Evolutionary conservation across 2,888 invertebrate genomes (phyloP), one percentile per base, ranked within the genome.

Genomic region (Meiosimyza decipiens): DNA sequence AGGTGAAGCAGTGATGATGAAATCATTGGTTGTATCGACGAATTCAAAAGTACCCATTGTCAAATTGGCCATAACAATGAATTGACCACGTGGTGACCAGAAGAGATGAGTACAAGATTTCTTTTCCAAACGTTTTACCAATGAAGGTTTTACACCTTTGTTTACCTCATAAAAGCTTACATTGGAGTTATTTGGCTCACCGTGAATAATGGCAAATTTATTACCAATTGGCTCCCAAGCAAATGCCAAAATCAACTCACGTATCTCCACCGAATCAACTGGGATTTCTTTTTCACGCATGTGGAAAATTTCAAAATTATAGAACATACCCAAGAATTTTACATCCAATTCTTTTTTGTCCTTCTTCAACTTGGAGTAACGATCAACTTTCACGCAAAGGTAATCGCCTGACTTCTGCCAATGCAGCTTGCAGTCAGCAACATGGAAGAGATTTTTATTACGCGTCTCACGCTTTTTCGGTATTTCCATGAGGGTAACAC

Each of bases 351-450:
- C 94, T 76, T 92, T 93, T 80, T 98, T 96, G 84, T 98, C 98
- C 83, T 97, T 97, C 82, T 95, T 95, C n/a, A 93, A 91, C 89
- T 97, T 98, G 5, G 94, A 92, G 87, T 91, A 91, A n/a, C 91
- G 89, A 85, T 96, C 95, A 1, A 96, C 86, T 89, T 99, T 98
- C 0, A 99, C 98, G 81, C 99, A 98, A 40, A 99, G 90, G 85
- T 97, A 98, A 86, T 99, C 98, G 0, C 99, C 99, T 33, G 93
- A 95, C 87, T 97, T 97, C 87, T 99, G 99, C 99, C 99, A 99
- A 86, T 97, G 97, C 86, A 99, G 95, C 82, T 97, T 97, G 86
- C 98, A 98, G 85, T 98, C 98, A 1, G 98, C 98, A 0, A 99
- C 99, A 76, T 95, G 98, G 90, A 99, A 99, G 72, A 99, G 89